Evolutionary conservation across 2,888 invertebrate species (phyloP).

Genomic region (Boloria euphrosyne): DNA sequence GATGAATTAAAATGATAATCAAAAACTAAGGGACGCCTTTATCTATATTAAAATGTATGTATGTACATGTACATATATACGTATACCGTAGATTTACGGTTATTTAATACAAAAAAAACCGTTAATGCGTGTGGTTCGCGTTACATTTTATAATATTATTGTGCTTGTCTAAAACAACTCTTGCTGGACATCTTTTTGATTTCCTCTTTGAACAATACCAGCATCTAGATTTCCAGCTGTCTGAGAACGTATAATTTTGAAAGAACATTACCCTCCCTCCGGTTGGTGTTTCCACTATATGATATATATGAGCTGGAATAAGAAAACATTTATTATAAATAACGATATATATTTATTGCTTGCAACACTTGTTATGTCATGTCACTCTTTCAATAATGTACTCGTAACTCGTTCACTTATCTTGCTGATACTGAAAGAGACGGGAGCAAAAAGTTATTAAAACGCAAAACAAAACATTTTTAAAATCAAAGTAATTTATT

Average conservation of each 20-base stretch:
- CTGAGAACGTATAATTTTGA: conserved; percentile 50
- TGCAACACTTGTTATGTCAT: too few species aligned
- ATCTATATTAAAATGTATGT: too few species aligned
- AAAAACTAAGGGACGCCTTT: too few species aligned
- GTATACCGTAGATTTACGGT: background rate
- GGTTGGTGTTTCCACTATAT: conserved; percentile 30
- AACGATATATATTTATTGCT: too few species aligned
- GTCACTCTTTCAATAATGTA: too few species aligned
- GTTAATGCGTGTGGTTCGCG: conserved; percentile 47
- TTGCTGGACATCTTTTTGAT: conserved; percentile 48
- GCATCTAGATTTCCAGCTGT: conserved; percentile 49
- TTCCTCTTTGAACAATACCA: conserved; percentile 56
- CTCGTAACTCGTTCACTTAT: too few species aligned
- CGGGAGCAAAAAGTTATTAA: too few species aligned
- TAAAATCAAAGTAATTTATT: too few species aligned
- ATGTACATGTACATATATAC: too few species aligned
- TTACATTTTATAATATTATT: conserved; percentile 45
- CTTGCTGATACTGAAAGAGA: too few species aligned
- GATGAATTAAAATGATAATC: too few species aligned
- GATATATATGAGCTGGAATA: conserved; percentile 37
- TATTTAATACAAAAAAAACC: background rate
- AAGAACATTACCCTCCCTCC: conserved; percentile 47
- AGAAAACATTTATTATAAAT: background rate
- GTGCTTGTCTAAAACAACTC: conserved; percentile 46
- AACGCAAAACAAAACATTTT: too few species aligned